Percentiles rank a stretch among this genome's conserved stretches.
phyloP scores from a whole-genome alignment of 2,888 invertebrate species.

The Andrena minutula region DNA sequence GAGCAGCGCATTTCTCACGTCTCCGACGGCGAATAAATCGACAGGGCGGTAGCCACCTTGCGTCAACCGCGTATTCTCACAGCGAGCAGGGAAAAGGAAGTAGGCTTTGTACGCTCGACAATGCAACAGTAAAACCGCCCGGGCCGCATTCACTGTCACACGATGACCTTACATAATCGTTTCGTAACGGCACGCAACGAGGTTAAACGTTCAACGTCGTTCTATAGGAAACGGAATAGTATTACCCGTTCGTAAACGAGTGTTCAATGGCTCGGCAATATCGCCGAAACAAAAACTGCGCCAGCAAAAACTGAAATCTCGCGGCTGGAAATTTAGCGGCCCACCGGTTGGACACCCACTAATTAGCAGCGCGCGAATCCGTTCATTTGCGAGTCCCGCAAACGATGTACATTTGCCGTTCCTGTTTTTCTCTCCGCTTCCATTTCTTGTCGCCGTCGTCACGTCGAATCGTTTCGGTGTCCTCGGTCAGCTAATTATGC shows the following conservation, averaged over 20 bases:
- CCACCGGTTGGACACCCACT: conserved; percentile 12
- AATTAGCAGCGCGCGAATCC: conserved; percentile 41
- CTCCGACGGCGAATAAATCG: conserved; percentile 28
- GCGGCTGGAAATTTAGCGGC: not conserved
- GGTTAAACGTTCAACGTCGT: conserved; percentile 36
- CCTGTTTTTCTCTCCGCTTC: not conserved
- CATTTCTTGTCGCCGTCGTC: conserved; percentile 2
- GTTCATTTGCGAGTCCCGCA: conserved; percentile 37
- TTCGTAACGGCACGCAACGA: conserved; percentile 57
- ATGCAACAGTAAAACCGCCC: conserved; percentile 51
- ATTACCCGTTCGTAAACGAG: not conserved
- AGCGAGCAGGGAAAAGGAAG: conserved; percentile 40
- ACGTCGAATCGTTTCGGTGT: not conserved
- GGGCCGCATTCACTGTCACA: conserved; percentile 62
- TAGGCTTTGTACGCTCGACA: conserved; percentile 20
- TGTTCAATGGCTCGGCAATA: not conserved
- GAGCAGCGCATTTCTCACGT: conserved; percentile 22
- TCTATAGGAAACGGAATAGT: conserved; percentile 52
- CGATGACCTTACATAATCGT: conserved; percentile 68
- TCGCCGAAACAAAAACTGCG: not conserved
- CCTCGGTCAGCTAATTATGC: conserved; percentile 32
- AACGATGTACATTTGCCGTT: conserved; percentile 19
- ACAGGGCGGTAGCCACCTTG: conserved; percentile 12
- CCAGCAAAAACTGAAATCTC: not conserved
- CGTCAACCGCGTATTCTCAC: conserved; percentile 43